Percentiles rank a stretch among this genome's conserved stretches.
These are phyloP conservation scores for Hylaeus anthracinus DNA, from an alignment of 1,140 invertebrate species.

Conservation along the genomic window DNA sequence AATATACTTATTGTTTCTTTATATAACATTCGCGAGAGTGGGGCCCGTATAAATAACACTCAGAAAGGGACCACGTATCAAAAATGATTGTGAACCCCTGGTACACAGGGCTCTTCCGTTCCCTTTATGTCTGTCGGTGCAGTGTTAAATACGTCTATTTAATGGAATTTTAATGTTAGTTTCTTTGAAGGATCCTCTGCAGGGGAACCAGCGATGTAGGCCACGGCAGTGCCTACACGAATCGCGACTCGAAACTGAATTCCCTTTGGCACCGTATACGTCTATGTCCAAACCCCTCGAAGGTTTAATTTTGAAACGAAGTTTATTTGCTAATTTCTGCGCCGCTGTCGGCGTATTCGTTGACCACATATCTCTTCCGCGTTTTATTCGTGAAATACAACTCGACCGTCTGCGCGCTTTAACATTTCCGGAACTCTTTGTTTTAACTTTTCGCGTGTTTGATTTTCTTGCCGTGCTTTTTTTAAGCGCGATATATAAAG, in stretches of 20 bases:
- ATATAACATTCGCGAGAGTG: no score
- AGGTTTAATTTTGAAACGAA: conserved; percentile 39
- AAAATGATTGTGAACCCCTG: no score
- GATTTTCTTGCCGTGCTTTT: not conserved
- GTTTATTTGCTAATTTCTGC: conserved; percentile 54
- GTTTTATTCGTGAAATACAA: not conserved
- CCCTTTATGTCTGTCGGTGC: conserved; percentile 23
- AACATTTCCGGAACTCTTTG: not conserved
- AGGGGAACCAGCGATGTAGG: conserved; percentile 12
- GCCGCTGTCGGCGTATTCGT: not conserved
- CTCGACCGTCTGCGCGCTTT: not conserved
- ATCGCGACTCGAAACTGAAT: not conserved
- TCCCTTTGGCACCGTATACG: not conserved
- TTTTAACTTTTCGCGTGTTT: not conserved
- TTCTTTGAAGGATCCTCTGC: conserved; percentile 43
- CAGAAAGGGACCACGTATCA: no score
- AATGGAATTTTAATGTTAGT: conserved; percentile 63
- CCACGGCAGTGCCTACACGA: not conserved
- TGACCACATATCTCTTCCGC: not conserved
- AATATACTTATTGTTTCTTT: no score
- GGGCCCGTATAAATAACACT: no score
- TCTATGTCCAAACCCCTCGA: conserved; percentile 1
- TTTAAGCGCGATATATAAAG: not conserved
- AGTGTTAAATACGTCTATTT: conserved; percentile 62
- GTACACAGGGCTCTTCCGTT: not conserved